Percentiles rank a stretch among this genome's conserved stretches.
Evolutionary conservation across 2,888 invertebrate genomes (phyloP).

Genomic region (Zootermopsis nevadensis): DNA sequence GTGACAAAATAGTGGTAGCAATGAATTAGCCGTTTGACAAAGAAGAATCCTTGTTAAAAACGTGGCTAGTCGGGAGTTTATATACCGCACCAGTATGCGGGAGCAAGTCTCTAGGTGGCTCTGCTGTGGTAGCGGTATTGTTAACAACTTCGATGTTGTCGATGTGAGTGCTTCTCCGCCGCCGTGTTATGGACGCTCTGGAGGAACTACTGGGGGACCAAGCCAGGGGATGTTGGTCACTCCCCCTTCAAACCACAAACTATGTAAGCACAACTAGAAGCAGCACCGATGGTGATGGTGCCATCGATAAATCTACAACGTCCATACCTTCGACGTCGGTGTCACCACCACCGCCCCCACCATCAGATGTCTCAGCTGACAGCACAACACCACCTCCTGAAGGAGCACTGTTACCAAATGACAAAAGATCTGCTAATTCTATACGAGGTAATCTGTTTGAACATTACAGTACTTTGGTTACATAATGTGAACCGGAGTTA

Average conservation of each 20-base stretch:
- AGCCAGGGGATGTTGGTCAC: constrained; percentile 55
- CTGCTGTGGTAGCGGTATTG: constrained; percentile 17
- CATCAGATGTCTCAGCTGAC: constrained; percentile 60
- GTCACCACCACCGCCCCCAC: constrained; percentile 32
- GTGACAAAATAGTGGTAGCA: neutral
- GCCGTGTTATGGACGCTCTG: constrained; percentile 63
- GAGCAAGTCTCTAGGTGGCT: constrained; percentile 15
- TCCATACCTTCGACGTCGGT: constrained; percentile 5
- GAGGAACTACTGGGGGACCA: constrained; percentile 62
- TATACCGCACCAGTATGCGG: constrained; percentile 28
- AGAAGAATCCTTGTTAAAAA: neutral
- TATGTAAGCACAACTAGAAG: constrained; percentile 5
- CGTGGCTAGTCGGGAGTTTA: neutral
- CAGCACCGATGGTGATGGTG: neutral
- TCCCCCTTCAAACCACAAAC: neutral
- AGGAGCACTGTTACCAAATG: constrained; percentile 48
- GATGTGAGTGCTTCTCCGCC: neutral
- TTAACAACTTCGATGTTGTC: neutral
- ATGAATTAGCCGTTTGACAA: neutral
- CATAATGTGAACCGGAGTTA: too few species aligned
- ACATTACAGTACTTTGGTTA: too few species aligned
- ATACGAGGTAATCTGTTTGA: constrained; percentile 69
- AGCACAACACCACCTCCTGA: constrained; percentile 60
- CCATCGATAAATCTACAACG: neutral
- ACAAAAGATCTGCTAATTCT: constrained; percentile 67